Percentiles rank a stretch among this genome's conserved stretches.
phyloP scores from a whole-genome alignment of 2,113 vertebrate species.

The Nothocercus julius region DNA sequence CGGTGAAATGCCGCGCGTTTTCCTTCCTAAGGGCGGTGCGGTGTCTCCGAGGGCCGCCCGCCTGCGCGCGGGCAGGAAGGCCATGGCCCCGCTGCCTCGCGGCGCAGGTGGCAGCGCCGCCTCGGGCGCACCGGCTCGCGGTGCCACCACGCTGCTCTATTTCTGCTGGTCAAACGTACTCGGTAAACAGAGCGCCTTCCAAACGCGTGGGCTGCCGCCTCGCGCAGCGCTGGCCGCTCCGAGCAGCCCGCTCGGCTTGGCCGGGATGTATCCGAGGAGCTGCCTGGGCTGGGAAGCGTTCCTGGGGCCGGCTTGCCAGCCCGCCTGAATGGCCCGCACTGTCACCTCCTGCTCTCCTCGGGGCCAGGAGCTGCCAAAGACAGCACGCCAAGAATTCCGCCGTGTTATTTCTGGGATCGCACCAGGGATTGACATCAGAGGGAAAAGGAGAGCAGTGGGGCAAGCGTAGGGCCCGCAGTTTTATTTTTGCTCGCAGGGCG shows the following conservation, averaged over 20 bases:
- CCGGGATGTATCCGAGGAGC: slow-evolving; percentile 51
- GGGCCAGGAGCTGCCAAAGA: slow-evolving; percentile 70
- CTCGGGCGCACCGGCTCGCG: neutral
- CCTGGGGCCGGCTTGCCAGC: slow-evolving; percentile 51
- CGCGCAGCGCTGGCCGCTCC: neutral
- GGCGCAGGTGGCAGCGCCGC: neutral
- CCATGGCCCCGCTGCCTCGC: slow-evolving; percentile 11
- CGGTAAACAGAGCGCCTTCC: slow-evolving; percentile 56
- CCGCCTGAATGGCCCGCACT: slow-evolving; percentile 67
- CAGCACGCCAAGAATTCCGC: slow-evolving; percentile 69
- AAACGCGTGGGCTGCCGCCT: neutral
- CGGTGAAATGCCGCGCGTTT: neutral
- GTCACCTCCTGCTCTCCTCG: slow-evolving; percentile 41
- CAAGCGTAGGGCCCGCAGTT: neutral
- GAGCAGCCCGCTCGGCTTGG: neutral
- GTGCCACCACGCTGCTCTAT: slow-evolving; percentile 2
- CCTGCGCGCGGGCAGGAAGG: neutral
- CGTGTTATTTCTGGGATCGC: slow-evolving; percentile 71
- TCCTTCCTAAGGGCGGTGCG: neutral
- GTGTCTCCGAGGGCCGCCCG: slow-evolving; percentile 15
- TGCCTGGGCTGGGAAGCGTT: slow-evolving; percentile 1
- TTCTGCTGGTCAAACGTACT: slow-evolving; percentile 24
- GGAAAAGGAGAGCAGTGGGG: slow-evolving; percentile 27
- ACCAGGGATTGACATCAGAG: slow-evolving; percentile 56
- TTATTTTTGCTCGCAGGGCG: neutral